A percentile compares a stretch with the other conserved stretches of the same genome.
Conservation (phyloP, 1,140 invertebrate species). For the Andrena cerasifolii region DNA sequence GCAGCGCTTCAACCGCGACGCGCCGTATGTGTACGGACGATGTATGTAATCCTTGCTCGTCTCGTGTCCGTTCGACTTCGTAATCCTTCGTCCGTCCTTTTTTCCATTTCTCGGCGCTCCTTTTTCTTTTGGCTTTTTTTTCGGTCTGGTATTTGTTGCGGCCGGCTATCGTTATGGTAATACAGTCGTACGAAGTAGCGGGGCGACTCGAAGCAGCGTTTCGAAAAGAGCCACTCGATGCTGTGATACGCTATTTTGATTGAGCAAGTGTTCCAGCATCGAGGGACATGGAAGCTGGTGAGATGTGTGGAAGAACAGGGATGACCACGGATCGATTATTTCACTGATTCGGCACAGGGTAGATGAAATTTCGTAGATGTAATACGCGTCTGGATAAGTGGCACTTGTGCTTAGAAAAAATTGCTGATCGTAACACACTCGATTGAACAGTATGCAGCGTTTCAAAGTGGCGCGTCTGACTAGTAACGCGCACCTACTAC, state of each 20-base stretch:
- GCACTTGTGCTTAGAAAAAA: background rate
- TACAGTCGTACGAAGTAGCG: background rate
- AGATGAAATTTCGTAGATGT: no score
- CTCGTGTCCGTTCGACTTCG: conserved; percentile 14
- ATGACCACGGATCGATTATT: no score
- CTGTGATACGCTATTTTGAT: no score
- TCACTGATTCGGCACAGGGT: no score
- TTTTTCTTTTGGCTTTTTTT: background rate
- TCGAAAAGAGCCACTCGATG: no score
- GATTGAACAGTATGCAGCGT: background rate
- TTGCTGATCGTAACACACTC: background rate
- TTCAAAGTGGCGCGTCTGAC: conserved; percentile 14
- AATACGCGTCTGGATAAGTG: background rate
- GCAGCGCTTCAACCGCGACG: conserved; percentile 33
- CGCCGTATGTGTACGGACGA: background rate
- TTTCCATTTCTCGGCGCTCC: background rate
- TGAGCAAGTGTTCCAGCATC: no score
- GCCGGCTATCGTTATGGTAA: conserved; percentile 6
- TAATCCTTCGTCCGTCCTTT: background rate
- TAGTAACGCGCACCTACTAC: conserved; percentile 11
- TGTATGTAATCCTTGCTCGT: conserved; percentile 25
- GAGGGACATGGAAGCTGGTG: no score
- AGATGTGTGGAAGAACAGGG: no score
- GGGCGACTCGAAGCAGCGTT: background rate
- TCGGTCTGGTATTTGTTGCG: background rate